These are phyloP conservation scores for Tolypeutes matacus DNA, from an alignment of 2,797 vertebrate genomes.

Conservation along the genomic window DNA sequence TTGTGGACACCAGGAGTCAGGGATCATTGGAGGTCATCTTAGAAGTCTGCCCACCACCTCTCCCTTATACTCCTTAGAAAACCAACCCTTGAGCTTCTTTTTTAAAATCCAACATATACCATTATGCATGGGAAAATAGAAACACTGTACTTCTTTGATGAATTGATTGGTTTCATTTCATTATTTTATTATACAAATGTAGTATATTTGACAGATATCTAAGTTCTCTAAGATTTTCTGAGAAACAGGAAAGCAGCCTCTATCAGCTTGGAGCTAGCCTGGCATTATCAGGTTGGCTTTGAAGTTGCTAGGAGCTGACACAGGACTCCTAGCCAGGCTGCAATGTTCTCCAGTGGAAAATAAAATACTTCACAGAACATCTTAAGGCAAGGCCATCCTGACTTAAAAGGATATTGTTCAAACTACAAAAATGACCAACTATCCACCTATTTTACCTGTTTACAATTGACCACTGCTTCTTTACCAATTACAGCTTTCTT, in stretches of 20 bases:
- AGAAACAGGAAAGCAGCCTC: not conserved
- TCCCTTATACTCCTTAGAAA: not conserved
- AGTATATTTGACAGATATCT: not conserved
- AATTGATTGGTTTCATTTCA: not conserved
- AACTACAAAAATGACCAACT: not conserved
- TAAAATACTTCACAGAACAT: not conserved
- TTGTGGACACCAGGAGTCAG: not conserved
- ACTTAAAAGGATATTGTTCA: not conserved
- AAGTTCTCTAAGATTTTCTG: not conserved
- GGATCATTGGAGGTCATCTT: not conserved
- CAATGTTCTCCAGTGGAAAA: not conserved
- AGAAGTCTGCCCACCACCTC: not conserved
- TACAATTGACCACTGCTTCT: not conserved
- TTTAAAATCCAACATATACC: not conserved
- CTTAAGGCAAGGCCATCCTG: not conserved
- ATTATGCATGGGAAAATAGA: not conserved
- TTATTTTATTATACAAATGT: slow-evolving; percentile 11
- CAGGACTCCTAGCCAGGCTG: not conserved
- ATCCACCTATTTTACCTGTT: not conserved
- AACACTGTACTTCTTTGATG: not conserved
- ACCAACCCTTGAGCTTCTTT: accelerated
- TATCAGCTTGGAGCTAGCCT: not conserved
- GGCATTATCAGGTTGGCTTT: not conserved
- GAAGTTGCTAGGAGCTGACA: not conserved
- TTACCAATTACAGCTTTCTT: not conserved